phyloP scores from a whole-genome alignment of 2,113 vertebrate species.

The Spheniscus mendiculus region DNA sequence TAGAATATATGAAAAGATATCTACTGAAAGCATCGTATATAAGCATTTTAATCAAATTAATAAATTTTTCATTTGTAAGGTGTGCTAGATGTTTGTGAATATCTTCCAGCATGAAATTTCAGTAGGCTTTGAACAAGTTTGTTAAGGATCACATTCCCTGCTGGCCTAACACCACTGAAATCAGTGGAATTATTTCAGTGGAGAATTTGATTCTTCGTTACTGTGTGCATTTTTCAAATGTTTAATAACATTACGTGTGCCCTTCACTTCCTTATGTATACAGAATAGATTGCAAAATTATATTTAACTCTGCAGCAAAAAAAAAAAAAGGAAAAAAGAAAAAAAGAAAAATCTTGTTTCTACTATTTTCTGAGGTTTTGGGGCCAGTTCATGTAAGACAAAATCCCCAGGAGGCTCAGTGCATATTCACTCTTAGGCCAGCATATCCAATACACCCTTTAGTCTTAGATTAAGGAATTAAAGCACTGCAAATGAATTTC shows the following conservation, averaged over 20 bases:
- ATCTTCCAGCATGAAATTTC: neutral
- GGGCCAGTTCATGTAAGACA: neutral
- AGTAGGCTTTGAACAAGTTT: neutral
- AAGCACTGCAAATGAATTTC: conserved; percentile 72
- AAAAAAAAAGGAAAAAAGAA: neutral
- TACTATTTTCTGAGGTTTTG: neutral
- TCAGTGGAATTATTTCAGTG: neutral
- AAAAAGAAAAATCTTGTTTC: neutral
- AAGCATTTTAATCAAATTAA: neutral
- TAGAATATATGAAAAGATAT: neutral
- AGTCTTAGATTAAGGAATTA: conserved; percentile 73
- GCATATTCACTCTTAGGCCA: conserved; percentile 49
- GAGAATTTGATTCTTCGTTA: neutral
- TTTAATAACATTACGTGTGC: neutral
- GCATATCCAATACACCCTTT: conserved; percentile 57
- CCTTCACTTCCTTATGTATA: neutral
- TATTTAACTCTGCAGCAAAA: neutral
- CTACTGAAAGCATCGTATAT: neutral
- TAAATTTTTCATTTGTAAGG: neutral
- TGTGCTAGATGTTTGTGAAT: neutral
- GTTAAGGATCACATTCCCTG: neutral
- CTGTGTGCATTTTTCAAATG: neutral
- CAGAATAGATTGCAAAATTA: neutral
- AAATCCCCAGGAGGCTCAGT: conserved; percentile 36
- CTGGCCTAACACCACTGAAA: neutral